phyloP scores from a whole-genome alignment of 2,113 vertebrate genomes.

The Pelmatolapia mariae region DNA sequence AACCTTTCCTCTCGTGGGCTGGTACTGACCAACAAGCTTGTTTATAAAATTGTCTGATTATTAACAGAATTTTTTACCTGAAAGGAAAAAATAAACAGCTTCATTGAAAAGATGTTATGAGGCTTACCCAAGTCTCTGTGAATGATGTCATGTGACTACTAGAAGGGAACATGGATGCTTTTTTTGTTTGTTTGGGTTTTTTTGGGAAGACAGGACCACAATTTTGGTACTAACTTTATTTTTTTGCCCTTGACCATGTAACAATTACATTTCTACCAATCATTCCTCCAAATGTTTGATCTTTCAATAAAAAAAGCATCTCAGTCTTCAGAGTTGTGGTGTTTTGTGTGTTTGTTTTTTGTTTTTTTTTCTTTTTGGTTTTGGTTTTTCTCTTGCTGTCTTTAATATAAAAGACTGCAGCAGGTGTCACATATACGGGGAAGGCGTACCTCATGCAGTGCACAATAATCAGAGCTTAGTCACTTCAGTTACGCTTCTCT shows the following conservation, averaged over 20 bases:
- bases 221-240: neutral
- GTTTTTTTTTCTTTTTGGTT: neutral
- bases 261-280: neutral
- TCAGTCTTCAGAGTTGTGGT: neutral
- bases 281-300: neutral
- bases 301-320: slow-evolving; percentile 37
- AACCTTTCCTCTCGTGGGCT: neutral
- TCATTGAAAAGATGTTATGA: neutral
- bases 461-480: neutral
- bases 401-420: neutral
- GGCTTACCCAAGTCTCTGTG: neutral
- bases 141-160: neutral
- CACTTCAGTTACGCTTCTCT: neutral
- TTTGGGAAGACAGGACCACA: neutral
- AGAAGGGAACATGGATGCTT: neutral
- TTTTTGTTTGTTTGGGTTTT: accelerated
- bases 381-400: neutral
- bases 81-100: neutral
- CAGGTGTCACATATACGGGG: neutral
- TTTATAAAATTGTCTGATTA: neutral
- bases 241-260: neutral
- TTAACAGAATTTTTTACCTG: neutral
- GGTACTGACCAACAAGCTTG: slow-evolving; percentile 13
- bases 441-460: neutral
- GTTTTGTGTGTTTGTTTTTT: neutral